A percentile compares a stretch with the other conserved stretches of the same genome.
phyloP scores from a whole-genome alignment of 2,888 invertebrate genomes.

The Crossocerus cetratus region DNA sequence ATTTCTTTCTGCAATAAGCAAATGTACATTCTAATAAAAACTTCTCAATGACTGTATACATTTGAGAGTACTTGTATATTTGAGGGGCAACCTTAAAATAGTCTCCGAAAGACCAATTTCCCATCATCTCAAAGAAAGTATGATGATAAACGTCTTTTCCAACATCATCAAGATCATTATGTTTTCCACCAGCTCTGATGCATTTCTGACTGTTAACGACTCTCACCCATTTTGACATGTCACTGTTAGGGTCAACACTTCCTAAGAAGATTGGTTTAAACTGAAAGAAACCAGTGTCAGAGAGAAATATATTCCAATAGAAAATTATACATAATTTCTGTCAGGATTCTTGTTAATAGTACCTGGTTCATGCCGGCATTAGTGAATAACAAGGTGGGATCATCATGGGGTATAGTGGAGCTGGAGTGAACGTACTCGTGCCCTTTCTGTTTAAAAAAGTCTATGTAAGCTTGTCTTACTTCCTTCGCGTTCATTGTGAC shows the following conservation, averaged over 20 bases:
- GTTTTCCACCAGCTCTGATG: conserved; percentile 99
- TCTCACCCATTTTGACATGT: conserved; percentile 92
- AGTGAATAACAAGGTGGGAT: conserved; percentile 97
- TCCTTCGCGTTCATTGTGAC: conserved; percentile 84
- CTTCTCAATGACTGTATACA: conserved; percentile 12
- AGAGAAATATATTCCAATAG: background rate
- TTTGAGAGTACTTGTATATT: too few relatives aligned
- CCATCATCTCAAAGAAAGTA: conserved; percentile 99
- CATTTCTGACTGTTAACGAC: conserved; percentile 99
- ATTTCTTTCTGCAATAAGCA: conserved; percentile 85
- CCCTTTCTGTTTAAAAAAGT: conserved; percentile 91
- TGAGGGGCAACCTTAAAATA: conserved; percentile 89
- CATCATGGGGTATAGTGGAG: conserved; percentile 97
- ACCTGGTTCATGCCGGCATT: conserved; percentile 99
- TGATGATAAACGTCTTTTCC: conserved; percentile 99
- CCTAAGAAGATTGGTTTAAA: conserved; percentile 99
- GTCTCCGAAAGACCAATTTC: conserved; percentile 99
- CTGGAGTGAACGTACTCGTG: conserved; percentile 98
- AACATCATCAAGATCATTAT: conserved; percentile 99
- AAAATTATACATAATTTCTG: background rate
- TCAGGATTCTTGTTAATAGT: background rate
- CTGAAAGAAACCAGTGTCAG: conserved; percentile 72
- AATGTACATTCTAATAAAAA: conserved; percentile 18
- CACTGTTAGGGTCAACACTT: conserved; percentile 96
- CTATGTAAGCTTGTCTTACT: conserved; percentile 90